Conservation (phyloP, 2,888 invertebrate species). For the Plagodis dolabraria region DNA sequence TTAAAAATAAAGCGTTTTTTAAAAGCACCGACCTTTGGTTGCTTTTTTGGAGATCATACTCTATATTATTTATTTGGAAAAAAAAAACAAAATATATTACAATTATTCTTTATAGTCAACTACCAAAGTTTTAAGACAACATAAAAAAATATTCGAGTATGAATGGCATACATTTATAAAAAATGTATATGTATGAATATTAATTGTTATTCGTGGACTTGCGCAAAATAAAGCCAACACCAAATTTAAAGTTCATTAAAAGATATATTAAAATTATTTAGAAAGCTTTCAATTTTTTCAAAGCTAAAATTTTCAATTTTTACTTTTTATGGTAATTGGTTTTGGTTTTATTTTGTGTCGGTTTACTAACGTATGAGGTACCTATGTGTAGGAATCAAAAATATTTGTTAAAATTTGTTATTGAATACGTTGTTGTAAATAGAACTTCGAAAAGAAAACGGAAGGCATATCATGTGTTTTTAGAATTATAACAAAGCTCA, state of each 20-base stretch:
- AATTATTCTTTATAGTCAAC: constrained; percentile 33
- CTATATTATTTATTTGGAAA: constrained; percentile 14
- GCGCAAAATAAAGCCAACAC: constrained; percentile 7
- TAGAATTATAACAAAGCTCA: constrained; percentile 60
- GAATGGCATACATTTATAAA: constrained; percentile 11
- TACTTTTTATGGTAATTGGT: neutral
- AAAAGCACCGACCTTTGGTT: constrained; percentile 1
- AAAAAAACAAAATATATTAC: constrained; percentile 25
- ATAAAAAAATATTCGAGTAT: constrained; percentile 34
- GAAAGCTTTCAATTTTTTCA: neutral
- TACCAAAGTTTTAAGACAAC: constrained; percentile 39
- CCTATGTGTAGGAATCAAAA: constrained; percentile 12
- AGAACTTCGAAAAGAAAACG: constrained; percentile 45
- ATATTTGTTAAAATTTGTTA: constrained; percentile 58
- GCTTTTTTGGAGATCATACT: constrained; percentile 4
- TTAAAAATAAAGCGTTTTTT: neutral
- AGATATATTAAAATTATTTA: neutral
- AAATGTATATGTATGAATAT: constrained; percentile 2
- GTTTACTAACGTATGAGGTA: neutral
- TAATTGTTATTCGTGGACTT: constrained; percentile 1
- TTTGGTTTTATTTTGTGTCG: constrained; percentile 7
- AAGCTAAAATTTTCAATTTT: neutral
- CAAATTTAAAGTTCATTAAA: neutral
- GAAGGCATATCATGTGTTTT: constrained; percentile 71
- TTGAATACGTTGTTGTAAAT: constrained; percentile 59